Evolutionary conservation across 2,888 invertebrate species (phyloP).

Genomic region (Agrochola circellaris): DNA sequence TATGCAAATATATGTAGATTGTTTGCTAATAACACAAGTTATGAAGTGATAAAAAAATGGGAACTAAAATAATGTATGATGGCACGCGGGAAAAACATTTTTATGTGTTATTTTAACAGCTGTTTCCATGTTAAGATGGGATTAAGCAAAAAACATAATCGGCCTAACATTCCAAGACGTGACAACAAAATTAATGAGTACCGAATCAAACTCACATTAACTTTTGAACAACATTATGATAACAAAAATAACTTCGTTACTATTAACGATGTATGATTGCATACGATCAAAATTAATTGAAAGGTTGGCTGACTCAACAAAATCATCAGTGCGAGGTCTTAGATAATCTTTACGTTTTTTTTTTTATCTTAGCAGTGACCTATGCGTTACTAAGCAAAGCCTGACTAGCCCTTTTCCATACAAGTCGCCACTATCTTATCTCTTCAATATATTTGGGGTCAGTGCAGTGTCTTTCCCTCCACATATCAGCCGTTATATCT

Average conservation of each 20-base stretch:
- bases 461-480: background rate
- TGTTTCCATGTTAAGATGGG: conserved; percentile 15
- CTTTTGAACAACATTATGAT: background rate
- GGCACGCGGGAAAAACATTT: conserved; percentile 28
- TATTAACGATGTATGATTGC: background rate
- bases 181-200: conserved; percentile 12
- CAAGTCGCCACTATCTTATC: background rate
- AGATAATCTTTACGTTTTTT: conserved; percentile 1
- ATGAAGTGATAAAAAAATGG: conserved; percentile 32
- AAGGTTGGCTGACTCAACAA: background rate
- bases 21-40: conserved; percentile 55
- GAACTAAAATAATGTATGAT: conserved; percentile 34
- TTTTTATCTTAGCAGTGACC: background rate
- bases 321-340: background rate
- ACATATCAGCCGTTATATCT: background rate
- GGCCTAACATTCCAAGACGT: conserved; percentile 14
- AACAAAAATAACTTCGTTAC: background rate
- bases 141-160: conserved; percentile 30
- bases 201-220: background rate
- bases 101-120: conserved; percentile 3
- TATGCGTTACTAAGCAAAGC: background rate
- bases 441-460: background rate
- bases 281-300: background rate
- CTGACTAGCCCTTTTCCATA: background rate
- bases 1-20: conserved; percentile 59